A percentile compares a stretch with the other conserved stretches of the same genome.
These are phyloP conservation scores for Drosophila subsilvestris DNA, from an alignment of 2,888 invertebrate genomes.

Conservation along the genomic window DNA sequence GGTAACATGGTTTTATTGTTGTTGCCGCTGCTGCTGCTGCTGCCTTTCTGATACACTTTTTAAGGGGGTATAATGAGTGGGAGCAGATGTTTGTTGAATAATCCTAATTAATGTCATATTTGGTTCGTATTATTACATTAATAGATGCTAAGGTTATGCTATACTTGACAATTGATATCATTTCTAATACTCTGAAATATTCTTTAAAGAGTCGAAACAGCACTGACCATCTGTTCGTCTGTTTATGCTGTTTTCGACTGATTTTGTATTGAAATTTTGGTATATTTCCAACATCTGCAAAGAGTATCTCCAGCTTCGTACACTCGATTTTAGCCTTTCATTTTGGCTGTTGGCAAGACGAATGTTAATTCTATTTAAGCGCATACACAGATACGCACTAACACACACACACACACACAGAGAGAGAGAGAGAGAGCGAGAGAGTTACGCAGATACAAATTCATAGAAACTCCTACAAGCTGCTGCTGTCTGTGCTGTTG, in stretches of 20 bases:
- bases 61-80: background rate
- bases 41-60: slow-evolving; percentile 15
- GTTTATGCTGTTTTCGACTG: too few relatives aligned
- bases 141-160: too few relatives aligned
- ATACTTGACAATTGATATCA: too few relatives aligned
- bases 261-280: too few relatives aligned
- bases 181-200: too few relatives aligned
- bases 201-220: too few relatives aligned
- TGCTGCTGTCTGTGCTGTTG: slow-evolving; percentile 8
- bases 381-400: slow-evolving; percentile 41
- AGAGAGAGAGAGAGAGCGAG: slow-evolving; percentile 7
- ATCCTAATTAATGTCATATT: too few relatives aligned
- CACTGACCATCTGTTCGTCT: too few relatives aligned
- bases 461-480: slow-evolving; percentile 29
- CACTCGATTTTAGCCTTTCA: background rate
- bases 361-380: slow-evolving; percentile 79
- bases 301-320: background rate
- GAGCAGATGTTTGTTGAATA: too few relatives aligned
- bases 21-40: slow-evolving; percentile 19
- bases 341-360: slow-evolving; percentile 64
- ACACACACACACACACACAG: slow-evolving; percentile 25
- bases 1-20: slow-evolving; percentile 50
- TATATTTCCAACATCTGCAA: background rate
- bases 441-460: slow-evolving; percentile 10
- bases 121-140: too few relatives aligned